A percentile compares a stretch with the other conserved stretches of the same genome.
Conservation (phyloP, 2,113 vertebrate species). For the Sciurus niger region DNA sequence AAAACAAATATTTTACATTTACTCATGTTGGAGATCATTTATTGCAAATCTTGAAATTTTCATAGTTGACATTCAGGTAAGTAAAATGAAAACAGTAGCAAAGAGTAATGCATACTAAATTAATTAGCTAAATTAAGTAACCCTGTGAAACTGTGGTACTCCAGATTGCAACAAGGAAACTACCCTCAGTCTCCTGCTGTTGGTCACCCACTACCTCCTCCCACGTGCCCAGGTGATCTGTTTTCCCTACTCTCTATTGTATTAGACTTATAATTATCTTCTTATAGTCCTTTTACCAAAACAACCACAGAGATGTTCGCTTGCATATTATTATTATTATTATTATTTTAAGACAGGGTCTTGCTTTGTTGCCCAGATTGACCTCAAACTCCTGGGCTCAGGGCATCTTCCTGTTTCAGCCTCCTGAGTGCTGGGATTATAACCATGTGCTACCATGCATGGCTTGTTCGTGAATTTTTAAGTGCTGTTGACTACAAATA, state of each 20-base stretch:
- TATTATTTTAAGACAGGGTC: background rate
- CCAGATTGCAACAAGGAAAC: background rate
- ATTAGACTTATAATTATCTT: background rate
- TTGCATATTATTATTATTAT: background rate
- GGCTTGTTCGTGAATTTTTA: background rate
- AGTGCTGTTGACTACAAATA: background rate
- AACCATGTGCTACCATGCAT: too few species aligned
- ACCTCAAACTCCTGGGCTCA: background rate
- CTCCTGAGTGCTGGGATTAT: too few species aligned
- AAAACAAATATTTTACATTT: background rate
- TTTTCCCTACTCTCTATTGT: background rate
- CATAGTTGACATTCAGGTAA: background rate
- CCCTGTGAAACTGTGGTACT: background rate
- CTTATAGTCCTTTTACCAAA: background rate
- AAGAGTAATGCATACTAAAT: background rate
- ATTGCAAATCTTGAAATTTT: constrained; percentile 1
- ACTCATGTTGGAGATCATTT: background rate
- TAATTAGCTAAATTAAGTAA: background rate
- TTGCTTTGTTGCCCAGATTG: background rate
- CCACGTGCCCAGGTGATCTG: accelerated
- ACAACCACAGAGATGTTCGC: background rate
- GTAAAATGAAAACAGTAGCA: background rate
- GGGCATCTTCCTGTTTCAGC: background rate
- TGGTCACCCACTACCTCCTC: background rate
- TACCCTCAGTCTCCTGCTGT: background rate